Conservation (phyloP, 2,888 invertebrate species). For the Yponomeuta evonymella region DNA sequence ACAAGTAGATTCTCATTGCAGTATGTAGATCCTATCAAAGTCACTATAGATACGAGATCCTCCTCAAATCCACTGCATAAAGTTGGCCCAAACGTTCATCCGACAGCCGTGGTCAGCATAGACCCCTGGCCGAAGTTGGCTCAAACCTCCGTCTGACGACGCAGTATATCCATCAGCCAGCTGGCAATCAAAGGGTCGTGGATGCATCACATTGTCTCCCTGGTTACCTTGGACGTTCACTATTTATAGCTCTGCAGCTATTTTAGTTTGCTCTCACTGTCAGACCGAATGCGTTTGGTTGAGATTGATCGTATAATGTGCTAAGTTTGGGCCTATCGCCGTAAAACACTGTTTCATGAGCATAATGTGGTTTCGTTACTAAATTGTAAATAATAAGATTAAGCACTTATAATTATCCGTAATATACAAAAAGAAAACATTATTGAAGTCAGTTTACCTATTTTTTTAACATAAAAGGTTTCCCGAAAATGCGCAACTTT, state of each 20-base stretch:
- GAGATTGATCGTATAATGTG: background rate
- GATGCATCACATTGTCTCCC: slow-evolving; percentile 43
- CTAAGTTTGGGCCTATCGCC: background rate
- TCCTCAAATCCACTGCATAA: background rate
- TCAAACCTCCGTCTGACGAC: background rate
- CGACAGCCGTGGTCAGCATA: background rate
- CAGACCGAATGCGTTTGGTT: slow-evolving; percentile 6
- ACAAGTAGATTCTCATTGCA: too few species aligned
- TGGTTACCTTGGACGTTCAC: slow-evolving; percentile 41
- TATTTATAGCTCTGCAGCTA: slow-evolving; percentile 27
- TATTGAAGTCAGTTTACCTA: too few species aligned
- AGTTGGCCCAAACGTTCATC: background rate
- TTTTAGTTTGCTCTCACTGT: background rate
- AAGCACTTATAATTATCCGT: too few species aligned
- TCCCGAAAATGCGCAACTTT: too few species aligned
- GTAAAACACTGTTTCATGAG: too few species aligned
- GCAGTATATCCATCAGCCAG: slow-evolving; percentile 21
- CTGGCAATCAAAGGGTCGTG: slow-evolving; percentile 25
- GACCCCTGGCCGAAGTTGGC: slow-evolving; percentile 24
- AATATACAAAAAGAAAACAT: too few species aligned
- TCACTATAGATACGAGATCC: too few species aligned
- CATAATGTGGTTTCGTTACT: too few species aligned
- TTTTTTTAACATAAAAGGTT: too few species aligned
- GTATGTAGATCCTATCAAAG: too few species aligned
- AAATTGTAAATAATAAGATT: too few species aligned